Conservation (phyloP, 64 coral and sea anemone genomes). For the Pocillopora verrucosa region DNA sequence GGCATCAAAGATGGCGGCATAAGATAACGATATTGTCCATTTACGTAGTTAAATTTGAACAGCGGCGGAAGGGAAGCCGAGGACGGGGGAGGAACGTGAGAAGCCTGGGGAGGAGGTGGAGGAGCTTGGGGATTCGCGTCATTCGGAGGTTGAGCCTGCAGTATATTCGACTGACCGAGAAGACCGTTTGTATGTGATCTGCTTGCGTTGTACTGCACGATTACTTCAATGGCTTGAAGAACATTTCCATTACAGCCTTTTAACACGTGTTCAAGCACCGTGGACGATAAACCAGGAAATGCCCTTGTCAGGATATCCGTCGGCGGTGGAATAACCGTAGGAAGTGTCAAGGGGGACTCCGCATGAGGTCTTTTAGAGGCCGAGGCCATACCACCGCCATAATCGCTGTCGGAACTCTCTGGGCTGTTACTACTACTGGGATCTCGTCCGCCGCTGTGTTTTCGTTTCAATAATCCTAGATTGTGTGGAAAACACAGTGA, state of each 20-base stretch:
- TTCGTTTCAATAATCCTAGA: background rate
- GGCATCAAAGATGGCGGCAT: conserved; percentile 83
- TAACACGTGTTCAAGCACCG: conserved; percentile 73
- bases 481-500: background rate
- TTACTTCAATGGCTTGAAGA: conserved; percentile 94
- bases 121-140: conserved; percentile 47
- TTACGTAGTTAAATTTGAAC: conserved; percentile 69
- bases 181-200: background rate
- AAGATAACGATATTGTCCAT: conserved; percentile 75
- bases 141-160: conserved; percentile 1
- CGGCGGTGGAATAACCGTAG: conserved; percentile 28
- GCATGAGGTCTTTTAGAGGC: conserved; percentile 12
- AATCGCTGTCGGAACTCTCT: conserved; percentile 37
- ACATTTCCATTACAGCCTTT: conserved; percentile 93
- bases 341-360: conserved; percentile 18
- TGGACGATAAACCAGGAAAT: conserved; percentile 67
- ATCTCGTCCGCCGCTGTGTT: conserved; percentile 20
- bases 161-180: background rate
- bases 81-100: background rate
- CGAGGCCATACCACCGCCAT: background rate
- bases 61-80: conserved; percentile 52
- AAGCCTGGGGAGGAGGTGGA: background rate
- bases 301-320: conserved; percentile 74
- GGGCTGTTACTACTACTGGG: background rate
- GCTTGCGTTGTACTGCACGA: conserved; percentile 62